Conservation (phyloP, 2,888 invertebrate genomes). For the Vannuccia rotundouncinata region DNA sequence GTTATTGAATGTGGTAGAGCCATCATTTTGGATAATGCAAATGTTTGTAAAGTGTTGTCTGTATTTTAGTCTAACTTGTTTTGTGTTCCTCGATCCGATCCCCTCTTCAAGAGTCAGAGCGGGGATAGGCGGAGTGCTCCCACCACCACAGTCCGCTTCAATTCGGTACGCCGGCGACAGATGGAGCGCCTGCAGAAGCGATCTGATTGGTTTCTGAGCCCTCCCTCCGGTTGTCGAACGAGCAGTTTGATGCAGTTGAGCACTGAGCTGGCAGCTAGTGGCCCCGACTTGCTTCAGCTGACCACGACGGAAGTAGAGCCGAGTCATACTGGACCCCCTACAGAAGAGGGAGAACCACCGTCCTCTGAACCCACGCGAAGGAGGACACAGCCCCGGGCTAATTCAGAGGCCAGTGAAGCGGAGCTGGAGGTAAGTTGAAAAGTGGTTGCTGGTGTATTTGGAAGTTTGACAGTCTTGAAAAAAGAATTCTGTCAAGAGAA, state of each 20-base stretch:
- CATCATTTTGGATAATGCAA: neutral
- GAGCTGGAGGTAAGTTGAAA: neutral
- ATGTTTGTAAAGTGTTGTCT: neutral
- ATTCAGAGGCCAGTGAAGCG: neutral
- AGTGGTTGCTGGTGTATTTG: too few relatives aligned
- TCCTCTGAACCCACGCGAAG: neutral
- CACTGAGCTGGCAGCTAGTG: neutral
- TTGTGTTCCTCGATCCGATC: too few relatives aligned
- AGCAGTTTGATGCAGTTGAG: slow-evolving; percentile 34
- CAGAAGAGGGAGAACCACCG: neutral
- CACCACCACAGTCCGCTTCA: slow-evolving; percentile 46
- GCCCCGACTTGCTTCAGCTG: neutral
- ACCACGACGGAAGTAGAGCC: neutral
- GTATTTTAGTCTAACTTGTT: neutral
- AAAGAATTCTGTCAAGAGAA: neutral
- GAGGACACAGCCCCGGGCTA: neutral
- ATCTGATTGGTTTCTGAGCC: slow-evolving; percentile 83
- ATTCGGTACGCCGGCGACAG: slow-evolving; percentile 65
- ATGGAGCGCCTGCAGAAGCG: slow-evolving; percentile 90
- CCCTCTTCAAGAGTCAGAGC: neutral
- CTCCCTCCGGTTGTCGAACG: slow-evolving; percentile 40
- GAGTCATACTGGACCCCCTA: neutral
- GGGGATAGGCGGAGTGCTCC: neutral
- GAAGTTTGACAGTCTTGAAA: neutral
- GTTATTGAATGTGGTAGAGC: neutral